A percentile compares a stretch with the other conserved stretches of the same genome.
Conservation (phyloP, 92 coral and sea anemone species). For the Palythoa caribaeorum region DNA sequence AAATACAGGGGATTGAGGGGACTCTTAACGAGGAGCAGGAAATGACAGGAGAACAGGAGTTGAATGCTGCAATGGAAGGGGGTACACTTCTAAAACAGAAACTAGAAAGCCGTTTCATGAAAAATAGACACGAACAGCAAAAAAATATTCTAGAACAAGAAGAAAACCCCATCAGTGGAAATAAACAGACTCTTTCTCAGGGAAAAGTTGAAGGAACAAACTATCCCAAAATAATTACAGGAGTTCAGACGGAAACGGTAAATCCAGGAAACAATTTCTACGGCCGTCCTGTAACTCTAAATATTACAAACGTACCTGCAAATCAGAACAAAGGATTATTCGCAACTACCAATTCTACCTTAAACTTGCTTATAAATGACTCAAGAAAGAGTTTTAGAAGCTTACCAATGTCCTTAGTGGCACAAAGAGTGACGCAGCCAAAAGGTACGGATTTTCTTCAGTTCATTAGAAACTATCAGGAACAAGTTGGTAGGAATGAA, state of each 20-base stretch:
- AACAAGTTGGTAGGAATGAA: not conserved
- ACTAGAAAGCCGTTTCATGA: not conserved
- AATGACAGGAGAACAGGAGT: not conserved
- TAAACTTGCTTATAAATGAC: not conserved
- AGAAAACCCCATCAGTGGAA: not conserved
- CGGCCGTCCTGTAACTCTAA: not conserved
- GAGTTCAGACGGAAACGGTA: not conserved
- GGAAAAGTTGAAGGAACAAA: not conserved
- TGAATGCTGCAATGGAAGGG: not conserved
- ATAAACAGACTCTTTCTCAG: not conserved
- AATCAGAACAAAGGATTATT: not conserved
- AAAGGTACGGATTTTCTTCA: not conserved
- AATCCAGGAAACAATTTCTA: not conserved
- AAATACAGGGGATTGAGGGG: not conserved
- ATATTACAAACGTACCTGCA: not conserved
- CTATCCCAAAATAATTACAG: not conserved
- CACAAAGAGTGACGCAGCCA: not conserved
- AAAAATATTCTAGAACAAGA: not conserved
- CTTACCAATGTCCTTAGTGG: not conserved
- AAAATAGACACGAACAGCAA: conserved; percentile 5
- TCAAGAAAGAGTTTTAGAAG: not conserved
- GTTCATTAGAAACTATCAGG: not conserved
- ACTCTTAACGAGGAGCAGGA: not conserved
- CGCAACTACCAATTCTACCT: not conserved
- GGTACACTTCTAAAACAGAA: not conserved